A percentile compares a stretch with the other conserved stretches of the same genome.
Conservation (phyloP, 2,888 invertebrate species). For the Piscicola geometra region DNA sequence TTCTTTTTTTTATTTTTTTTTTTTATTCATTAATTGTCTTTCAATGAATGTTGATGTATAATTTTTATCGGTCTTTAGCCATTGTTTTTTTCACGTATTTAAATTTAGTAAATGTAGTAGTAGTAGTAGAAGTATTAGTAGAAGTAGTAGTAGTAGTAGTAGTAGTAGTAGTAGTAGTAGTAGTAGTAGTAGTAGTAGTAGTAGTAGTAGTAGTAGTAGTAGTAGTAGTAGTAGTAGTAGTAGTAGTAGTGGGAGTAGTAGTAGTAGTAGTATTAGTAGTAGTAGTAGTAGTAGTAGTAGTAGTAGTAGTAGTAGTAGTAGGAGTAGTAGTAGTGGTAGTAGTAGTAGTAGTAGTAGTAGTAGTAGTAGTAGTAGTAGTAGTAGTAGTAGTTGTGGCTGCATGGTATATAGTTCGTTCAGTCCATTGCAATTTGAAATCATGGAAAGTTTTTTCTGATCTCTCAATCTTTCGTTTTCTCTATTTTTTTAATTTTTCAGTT, state of each 20-base stretch:
- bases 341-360: slow-evolving; percentile 9
- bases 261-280: slow-evolving; percentile 21
- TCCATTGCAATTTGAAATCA: no score
- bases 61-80: no score
- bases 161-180: slow-evolving; percentile 24
- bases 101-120: background rate
- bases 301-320: slow-evolving; percentile 1
- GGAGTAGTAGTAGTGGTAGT: no score
- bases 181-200: slow-evolving; percentile 11
- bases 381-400: slow-evolving; percentile 16
- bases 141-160: slow-evolving; percentile 24
- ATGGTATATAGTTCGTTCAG: no score
- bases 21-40: no score
- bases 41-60: no score
- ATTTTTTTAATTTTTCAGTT: no score
- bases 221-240: slow-evolving; percentile 24
- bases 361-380: slow-evolving; percentile 24
- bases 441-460: no score
- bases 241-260: slow-evolving; percentile 19
- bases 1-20: no score
- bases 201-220: slow-evolving; percentile 14
- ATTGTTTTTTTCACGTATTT: no score
- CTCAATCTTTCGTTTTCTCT: no score
- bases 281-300: slow-evolving; percentile 24
- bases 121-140: no score